A percentile compares a stretch with the other conserved stretches of the same genome.
Conservation (phyloP, 2,797 vertebrate species). For the Borostomias antarcticus region DNA sequence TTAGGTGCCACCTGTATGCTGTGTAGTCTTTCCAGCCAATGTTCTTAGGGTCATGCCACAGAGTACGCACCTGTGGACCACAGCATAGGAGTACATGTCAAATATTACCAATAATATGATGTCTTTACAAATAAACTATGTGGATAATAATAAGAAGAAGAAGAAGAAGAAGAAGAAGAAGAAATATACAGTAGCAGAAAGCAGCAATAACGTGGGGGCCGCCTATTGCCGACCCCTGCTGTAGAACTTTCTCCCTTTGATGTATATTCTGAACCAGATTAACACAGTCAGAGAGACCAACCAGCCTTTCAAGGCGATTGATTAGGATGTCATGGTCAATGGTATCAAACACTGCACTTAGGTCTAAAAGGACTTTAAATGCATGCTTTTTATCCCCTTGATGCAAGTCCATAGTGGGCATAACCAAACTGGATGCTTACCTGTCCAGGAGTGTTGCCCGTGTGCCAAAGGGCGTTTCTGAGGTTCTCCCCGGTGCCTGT, state of each 20-base stretch:
- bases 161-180: neutral
- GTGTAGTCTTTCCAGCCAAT: constrained; percentile 99
- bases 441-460: constrained; percentile 93
- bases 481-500: constrained; percentile 93
- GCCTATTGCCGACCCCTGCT: too few relatives aligned
- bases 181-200: too few relatives aligned
- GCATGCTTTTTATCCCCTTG: neutral
- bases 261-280: too few relatives aligned
- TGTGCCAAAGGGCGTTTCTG: constrained; percentile 97
- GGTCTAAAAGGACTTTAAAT: too few relatives aligned
- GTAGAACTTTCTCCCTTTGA: too few relatives aligned
- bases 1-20: constrained; percentile 97
- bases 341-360: too few relatives aligned
- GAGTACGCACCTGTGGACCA: constrained; percentile 84
- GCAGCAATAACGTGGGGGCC: too few relatives aligned
- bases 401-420: neutral
- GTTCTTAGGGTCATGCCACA: constrained; percentile 98
- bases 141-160: too few relatives aligned
- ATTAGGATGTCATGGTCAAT: too few relatives aligned
- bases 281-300: too few relatives aligned
- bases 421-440: constrained; percentile 63
- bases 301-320: too few relatives aligned
- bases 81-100: neutral
- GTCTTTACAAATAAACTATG: neutral
- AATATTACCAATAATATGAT: neutral